phyloP scores from a whole-genome alignment of 1,140 invertebrate genomes.

The Philopotamus ludificatus region DNA sequence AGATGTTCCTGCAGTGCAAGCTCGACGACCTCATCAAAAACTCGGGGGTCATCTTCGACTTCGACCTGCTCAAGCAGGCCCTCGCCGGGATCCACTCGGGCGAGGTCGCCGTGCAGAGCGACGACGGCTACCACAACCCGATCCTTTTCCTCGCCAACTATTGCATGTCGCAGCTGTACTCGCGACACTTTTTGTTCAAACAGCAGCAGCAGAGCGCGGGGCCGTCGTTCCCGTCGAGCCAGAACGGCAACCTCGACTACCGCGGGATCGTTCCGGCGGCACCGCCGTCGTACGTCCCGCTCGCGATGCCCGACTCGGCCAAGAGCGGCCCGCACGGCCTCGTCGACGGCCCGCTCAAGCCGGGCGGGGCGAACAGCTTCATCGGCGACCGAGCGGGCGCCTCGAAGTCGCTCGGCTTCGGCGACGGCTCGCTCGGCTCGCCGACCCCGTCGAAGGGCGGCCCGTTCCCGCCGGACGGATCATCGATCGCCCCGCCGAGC shows the following conservation, averaged over 20 bases:
- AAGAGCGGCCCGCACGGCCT: constrained; percentile 24
- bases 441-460: constrained; percentile 28
- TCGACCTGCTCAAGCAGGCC: constrained; percentile 64
- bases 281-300: constrained; percentile 31
- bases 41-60: constrained; percentile 65
- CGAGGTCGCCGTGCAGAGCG: constrained; percentile 48
- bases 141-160: constrained; percentile 72
- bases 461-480: constrained; percentile 28
- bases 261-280: constrained; percentile 18
- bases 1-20: constrained; percentile 70
- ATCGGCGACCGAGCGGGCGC: constrained; percentile 19
- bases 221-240: constrained; percentile 10
- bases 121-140: constrained; percentile 58
- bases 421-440: constrained; percentile 31
- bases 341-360: constrained; percentile 15
- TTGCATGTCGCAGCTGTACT: constrained; percentile 71
- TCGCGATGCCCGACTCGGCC: constrained; percentile 34
- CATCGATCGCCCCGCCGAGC: constrained; percentile 45
- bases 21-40: constrained; percentile 69
- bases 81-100: constrained; percentile 61
- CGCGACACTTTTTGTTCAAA: constrained; percentile 57
- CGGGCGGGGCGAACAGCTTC: constrained; percentile 7
- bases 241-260: constrained; percentile 36
- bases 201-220: constrained; percentile 37
- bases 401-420: constrained; percentile 43